Evolutionary conservation across 2,113 vertebrate genomes (phyloP), one percentile per base, ranked within the genome.

Genomic region (Tragelaphus strepsiceros): DNA sequence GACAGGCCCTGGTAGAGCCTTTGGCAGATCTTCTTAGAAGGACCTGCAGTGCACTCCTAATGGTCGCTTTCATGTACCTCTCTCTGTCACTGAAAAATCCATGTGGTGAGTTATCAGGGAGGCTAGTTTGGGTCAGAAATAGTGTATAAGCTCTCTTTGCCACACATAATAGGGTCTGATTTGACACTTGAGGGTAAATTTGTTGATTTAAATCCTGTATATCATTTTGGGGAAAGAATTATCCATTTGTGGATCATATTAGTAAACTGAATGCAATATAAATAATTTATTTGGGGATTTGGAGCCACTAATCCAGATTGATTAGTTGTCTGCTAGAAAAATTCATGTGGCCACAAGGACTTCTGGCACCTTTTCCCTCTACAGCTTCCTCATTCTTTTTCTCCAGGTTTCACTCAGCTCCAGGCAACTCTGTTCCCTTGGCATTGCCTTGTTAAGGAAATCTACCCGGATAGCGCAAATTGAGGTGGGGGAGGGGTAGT

Each of bases 141-240:
- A 85, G 67, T 32, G 22, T 51, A 12, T 89, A 46, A 84, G 54
- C 39, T 91, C 54, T 90, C 24, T 58, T 88, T 91, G 39, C 87
- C 54, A 67, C 86, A 87, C 84, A 32, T 43, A 80, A 43, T 43
- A 61, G 81, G 85, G 51, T 88, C 74, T 82, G 39, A 84, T 81
- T 86, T 93, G 94, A 88, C 61, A 86, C 56, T 49, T 64, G 96
- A 91, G 43, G 97, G 96, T 98, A 96, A 97, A 98, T 98, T 98
- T 97, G 97, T 98, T 97, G 92, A 98, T 97, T 94, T 97, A 97
- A 97, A 98, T 96, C 62, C 90, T 96, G 91, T 87, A 84, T 95
- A 84, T 96, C 98, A 46, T 97, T 74, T 98, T 98, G 97, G 93
- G 80, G 71, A 88, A 97, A 97, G 96, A 96, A 90, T 92, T 96